Base-by-base conservation (phyloP, 2,797 vertebrate genomes). In the Arnoldichthys spilopterus region DNA sequence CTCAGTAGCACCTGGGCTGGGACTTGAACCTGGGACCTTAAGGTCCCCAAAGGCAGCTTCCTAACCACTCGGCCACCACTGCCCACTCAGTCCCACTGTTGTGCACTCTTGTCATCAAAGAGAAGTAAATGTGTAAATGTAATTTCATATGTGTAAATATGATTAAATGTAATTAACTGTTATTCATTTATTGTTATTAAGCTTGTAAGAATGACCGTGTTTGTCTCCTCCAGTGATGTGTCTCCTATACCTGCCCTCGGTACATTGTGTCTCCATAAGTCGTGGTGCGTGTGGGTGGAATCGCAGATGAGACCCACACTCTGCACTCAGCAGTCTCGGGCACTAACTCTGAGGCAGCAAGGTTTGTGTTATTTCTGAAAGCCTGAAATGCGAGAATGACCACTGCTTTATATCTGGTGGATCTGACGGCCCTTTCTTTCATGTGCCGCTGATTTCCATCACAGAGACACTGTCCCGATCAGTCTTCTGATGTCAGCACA, bases 211-310 rank as follows among this genome's bases (percentile, higher is more conserved):
- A 6, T 16, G 1, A 3, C 12, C 20, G 47, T 51, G 12, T 51
- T 16, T 12, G 40, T 43, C 40, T 16, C 6, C 56, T 4, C 2
- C 22, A 26, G 24, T 12, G 54, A 58, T 24, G 4, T 5, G 22
- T 58, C 56, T 28, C 56, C 56, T 59, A 9, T 67, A 59, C 72
- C 7, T 69, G 67, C 20, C 47, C 63, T 61, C 24, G 0, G 56
- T 80, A 43, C 32, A 47, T 59, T n/a, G 6, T 34, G 45, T 80
- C 56, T 63, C 58, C 54, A 34, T 20, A 56, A 72, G 28, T n/a
- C 32, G 24, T 63, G 30, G 59, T 45, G 59, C 26, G 37, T 63
- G 78, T 69, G 72, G 71, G 63, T 11, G 63, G 71, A 47, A 56
- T 32, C 13, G n/a, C 43, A 66, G 30, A 30, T n/a, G 24, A 16